A percentile compares a stretch with the other conserved stretches of the same genome.
phyloP scores from a whole-genome alignment of 2,113 vertebrate genomes.

The Athene cunicularia region DNA sequence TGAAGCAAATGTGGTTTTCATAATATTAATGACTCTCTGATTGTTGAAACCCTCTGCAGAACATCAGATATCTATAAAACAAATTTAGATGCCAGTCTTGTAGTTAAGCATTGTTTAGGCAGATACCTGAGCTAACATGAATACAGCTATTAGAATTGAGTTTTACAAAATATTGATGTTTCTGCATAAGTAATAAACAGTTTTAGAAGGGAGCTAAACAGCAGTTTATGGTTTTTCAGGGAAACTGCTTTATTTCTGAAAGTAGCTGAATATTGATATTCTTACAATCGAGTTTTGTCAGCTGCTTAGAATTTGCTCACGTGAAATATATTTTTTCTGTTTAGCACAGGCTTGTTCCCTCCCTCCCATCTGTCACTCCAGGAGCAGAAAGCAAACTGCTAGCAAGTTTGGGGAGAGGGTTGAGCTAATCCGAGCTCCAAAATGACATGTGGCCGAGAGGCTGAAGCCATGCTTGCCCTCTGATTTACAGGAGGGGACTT shows the following conservation, averaged over 20 bases:
- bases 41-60: background rate
- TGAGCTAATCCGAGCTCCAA: background rate
- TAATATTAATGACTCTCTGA: background rate
- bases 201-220: constrained; percentile 23
- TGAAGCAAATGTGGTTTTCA: background rate
- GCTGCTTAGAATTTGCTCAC: background rate
- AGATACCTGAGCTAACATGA: constrained; percentile 18
- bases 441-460: background rate
- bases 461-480: accelerated
- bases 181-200: background rate
- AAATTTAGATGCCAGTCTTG: background rate
- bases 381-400: background rate
- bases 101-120: constrained; percentile 23
- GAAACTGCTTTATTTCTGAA: constrained; percentile 25
- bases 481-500: background rate
- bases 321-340: background rate
- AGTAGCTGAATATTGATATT: constrained; percentile 6
- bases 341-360: background rate
- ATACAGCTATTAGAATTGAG: constrained; percentile 1
- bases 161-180: constrained; percentile 30
- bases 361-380: background rate
- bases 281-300: background rate
- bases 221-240: background rate
- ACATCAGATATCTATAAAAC: constrained; percentile 16
- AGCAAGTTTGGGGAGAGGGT: background rate